Base-by-base conservation (phyloP, 2,113 vertebrate genomes). In the Amphilophus citrinellus region DNA sequence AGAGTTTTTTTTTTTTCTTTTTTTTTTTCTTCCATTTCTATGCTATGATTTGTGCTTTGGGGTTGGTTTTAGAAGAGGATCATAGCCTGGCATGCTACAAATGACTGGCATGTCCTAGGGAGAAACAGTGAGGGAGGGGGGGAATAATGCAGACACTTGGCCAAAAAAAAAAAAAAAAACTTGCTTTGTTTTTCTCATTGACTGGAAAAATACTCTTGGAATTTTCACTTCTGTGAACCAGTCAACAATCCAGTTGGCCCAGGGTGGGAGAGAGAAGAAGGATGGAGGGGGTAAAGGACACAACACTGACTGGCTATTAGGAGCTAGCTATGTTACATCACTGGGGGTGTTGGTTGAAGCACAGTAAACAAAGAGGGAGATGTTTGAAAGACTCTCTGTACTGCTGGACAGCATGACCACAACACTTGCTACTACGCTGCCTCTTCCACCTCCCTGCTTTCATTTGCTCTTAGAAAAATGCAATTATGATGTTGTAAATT, bases 281-380 rank as follows among this genome's bases (percentile, higher is more conserved):
- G 59, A 20, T 17, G 71, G 86, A 22, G 82, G 87, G 78, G 75
- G 76, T 53, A 58, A 82, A 59, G 85, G 39, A 77, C 82, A 17
- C 58, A 18, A 35, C 87, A 79, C 79, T 85, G 83, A 92, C 93
- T 91, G 94, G 91, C 44, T 83, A 88, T 88, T 79, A 82, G 79
- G 79, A 92, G 86, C 93, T 91, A 88, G 86, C 93, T 92, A 73
- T 89, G 93, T 96, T 93, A 95, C 94, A 93, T 94, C 92, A 93
- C 80, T 61, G 71, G 88, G 87, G 87, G 82, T 92, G 87, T 90
- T 93, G 86, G 89, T 37, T 93, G 87, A 87, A 92, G 87, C 94
- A 93, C 90, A 92, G 94, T 94, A 94, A 95, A 95, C 95, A 96
- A 96, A 95, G 93, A 89, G 79, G 88, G 87, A 88, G 77, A 89